phyloP scores from a whole-genome alignment of 2,888 invertebrate species.

The Emesis russula region DNA sequence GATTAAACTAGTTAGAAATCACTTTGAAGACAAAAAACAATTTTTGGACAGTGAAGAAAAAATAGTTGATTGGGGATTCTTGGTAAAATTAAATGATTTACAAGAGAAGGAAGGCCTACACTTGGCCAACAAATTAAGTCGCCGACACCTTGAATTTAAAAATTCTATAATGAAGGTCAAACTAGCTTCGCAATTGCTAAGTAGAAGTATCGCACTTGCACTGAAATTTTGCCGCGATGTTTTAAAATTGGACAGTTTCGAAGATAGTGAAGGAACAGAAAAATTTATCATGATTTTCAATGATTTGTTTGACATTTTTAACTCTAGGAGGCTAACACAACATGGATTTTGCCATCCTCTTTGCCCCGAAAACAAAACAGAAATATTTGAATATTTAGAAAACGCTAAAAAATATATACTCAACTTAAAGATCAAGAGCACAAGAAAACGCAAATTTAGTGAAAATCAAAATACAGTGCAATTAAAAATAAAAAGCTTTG shows the following conservation, averaged over 20 bases:
- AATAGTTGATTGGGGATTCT: conserved; percentile 46
- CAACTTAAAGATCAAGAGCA: background rate
- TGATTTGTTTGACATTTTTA: conserved; percentile 78
- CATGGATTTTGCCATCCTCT: background rate
- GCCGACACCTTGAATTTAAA: conserved; percentile 70
- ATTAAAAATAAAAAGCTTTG: conserved; percentile 9
- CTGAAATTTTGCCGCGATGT: conserved; percentile 67
- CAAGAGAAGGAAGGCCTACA: conserved; percentile 69
- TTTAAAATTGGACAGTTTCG: conserved; percentile 61
- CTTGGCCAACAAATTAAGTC: conserved; percentile 74
- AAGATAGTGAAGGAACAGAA: conserved; percentile 61
- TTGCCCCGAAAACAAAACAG: background rate
- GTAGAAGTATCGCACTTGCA: conserved; percentile 74
- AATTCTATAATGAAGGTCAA: conserved; percentile 83
- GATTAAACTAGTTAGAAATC: conserved; percentile 79
- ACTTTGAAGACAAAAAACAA: conserved; percentile 59
- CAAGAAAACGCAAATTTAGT: background rate
- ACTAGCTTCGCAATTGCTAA: conserved; percentile 75
- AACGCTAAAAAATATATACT: background rate
- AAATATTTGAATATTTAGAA: background rate
- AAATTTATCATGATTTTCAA: conserved; percentile 64
- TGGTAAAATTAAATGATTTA: conserved; percentile 59
- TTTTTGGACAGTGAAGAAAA: background rate
- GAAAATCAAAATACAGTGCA: background rate
- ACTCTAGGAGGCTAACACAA: conserved; percentile 37